Base-by-base conservation (phyloP, 2,797 vertebrate genomes). In the Alcedo quadribrachys region DNA sequence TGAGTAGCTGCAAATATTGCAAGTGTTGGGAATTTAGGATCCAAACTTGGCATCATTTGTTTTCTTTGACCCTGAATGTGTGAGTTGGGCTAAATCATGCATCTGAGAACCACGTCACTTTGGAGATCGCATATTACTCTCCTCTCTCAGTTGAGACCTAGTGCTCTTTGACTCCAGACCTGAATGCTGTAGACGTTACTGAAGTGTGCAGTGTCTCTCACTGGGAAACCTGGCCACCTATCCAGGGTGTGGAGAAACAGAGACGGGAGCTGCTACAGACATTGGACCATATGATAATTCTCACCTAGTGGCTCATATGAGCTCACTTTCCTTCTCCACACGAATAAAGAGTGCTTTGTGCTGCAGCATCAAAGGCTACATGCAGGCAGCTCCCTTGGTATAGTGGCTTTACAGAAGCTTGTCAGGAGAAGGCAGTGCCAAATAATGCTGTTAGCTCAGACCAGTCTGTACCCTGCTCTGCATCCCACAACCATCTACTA, bases 321-420 rank as follows among this genome's bases (percentile, higher is more conserved):
- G 69, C 77, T 94, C 91, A 71, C 67, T 92, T 90, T 91, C 55
- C 82, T 40, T 71, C 77, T 83, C 62, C 0, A 0, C 28, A 3
- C 0, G 9, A 81, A 94, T 83, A 95, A 89, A 85, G 89, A 75
- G 21, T 11, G 69, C 83, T 81, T 96, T 61, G 42, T 22, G 9
- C 65, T 66, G 70, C 40, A 66, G 80, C 83, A 85, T 68, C 51
- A 75, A 74, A 85, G 69, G 28, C 54, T 33, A 20, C 66, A n/a
- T 25, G 30, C 19, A 71, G 80, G 70, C 63, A 0, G 74, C 85
- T 94, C 83, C 90, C 93, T 73, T 92, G 87, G 54, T 66, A n/a
- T 45, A 78, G 69, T 11, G 27, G 60, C 35, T 55, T 81, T 85
- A 30, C 69, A 89, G 82, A 75, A 91, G 83, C 60, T 93, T 88